Evolutionary conservation across 2,113 vertebrate genomes (phyloP).

Genomic region (Parus major): DNA sequence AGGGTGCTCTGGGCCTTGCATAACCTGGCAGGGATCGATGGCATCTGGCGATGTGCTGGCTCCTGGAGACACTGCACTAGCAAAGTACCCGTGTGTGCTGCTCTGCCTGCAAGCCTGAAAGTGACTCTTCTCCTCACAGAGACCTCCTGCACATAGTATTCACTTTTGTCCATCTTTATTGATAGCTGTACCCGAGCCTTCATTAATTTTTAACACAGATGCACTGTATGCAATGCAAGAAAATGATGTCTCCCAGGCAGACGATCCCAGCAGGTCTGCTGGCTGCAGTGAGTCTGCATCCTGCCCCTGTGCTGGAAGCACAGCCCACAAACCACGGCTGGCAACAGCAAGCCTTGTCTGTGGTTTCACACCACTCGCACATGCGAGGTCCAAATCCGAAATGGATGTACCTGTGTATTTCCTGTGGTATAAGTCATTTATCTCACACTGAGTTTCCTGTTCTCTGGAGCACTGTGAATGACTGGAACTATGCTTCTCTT

Average conservation of each 20-base stretch:
- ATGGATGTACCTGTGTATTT: not conserved
- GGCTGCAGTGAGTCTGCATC: slow-evolving; percentile 24
- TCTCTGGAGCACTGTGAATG: not conserved
- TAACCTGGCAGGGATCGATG: not conserved
- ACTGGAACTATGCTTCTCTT: not conserved
- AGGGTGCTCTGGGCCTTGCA: not conserved
- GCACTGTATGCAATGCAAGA: not conserved
- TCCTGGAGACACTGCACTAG: not conserved
- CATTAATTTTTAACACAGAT: slow-evolving; percentile 17
- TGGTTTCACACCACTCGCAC: slow-evolving; percentile 33
- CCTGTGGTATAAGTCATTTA: not conserved
- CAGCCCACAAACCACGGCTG: slow-evolving; percentile 1
- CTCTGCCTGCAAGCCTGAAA: not conserved
- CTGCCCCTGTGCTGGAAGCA: not conserved
- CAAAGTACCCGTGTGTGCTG: not conserved
- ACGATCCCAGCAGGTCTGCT: not conserved
- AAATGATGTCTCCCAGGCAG: not conserved
- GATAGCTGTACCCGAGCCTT: not conserved
- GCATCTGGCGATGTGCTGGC: not conserved
- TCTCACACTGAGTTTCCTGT: not conserved
- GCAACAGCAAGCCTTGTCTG: not conserved
- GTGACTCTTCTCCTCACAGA: not conserved
- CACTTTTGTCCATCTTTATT: not conserved
- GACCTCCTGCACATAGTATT: not conserved
- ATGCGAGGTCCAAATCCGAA: not conserved